A percentile compares a stretch with the other conserved stretches of the same genome.
phyloP scores from a whole-genome alignment of 2,797 vertebrate species.

The Pterois miles region DNA sequence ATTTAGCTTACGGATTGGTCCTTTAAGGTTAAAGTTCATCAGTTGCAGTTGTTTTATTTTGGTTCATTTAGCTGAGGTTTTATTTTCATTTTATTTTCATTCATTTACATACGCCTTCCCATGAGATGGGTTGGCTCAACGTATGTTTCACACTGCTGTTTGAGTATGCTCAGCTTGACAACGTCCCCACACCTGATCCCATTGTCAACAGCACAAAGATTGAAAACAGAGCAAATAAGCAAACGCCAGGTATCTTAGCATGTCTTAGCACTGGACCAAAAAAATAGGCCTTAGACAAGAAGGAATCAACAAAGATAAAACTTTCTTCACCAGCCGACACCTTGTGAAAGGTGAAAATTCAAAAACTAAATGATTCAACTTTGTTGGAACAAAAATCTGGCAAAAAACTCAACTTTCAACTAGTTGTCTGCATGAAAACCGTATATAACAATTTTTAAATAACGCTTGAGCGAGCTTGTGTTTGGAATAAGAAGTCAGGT shows the following conservation, averaged over 20 bases:
- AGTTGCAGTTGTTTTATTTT: background rate
- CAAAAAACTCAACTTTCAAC: background rate
- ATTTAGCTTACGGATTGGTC: background rate
- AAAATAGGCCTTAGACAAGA: background rate
- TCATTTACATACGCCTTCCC: no score
- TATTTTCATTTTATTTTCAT: background rate
- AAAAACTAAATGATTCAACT: no score
- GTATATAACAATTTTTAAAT: background rate
- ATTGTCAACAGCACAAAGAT: background rate
- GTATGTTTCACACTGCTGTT: background rate
- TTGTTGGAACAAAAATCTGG: background rate
- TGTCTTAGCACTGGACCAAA: background rate
- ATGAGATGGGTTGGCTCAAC: background rate
- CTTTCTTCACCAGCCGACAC: background rate
- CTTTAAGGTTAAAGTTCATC: background rate
- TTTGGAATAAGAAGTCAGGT: background rate
- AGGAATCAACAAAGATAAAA: background rate
- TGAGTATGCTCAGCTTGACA: background rate
- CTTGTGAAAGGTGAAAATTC: background rate
- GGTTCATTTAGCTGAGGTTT: background rate
- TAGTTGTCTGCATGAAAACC: no score
- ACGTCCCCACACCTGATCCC: background rate
- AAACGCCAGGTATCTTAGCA: background rate
- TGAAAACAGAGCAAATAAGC: background rate
- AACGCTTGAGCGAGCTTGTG: background rate